phyloP scores from a whole-genome alignment of 2,888 invertebrate species.

The Oscheius sp. region DNA sequence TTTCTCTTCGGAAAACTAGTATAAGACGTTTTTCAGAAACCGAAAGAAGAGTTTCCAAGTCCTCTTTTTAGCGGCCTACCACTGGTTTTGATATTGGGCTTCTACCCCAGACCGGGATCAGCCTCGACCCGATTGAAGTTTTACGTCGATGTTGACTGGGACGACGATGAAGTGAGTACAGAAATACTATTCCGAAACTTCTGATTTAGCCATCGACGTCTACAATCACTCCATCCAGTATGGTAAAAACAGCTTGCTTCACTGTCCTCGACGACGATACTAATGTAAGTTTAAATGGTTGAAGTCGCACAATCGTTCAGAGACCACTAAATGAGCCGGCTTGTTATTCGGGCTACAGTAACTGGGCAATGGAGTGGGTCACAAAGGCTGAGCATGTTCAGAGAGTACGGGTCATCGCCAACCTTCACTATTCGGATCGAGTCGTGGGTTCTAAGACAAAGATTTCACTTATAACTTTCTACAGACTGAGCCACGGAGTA shows the following conservation, averaged over 20 bases:
- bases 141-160: slow-evolving; percentile 53
- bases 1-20: not conserved
- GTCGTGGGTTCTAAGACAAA: slow-evolving; percentile 36
- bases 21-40: slow-evolving; percentile 39
- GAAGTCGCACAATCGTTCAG: slow-evolving; percentile 19
- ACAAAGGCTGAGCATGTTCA: slow-evolving; percentile 41
- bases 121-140: slow-evolving; percentile 48
- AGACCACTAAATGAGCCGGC: slow-evolving; percentile 50
- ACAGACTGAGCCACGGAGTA: slow-evolving; percentile 51
- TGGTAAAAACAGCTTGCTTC: slow-evolving; percentile 42
- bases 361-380: slow-evolving; percentile 53
- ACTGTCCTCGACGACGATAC: slow-evolving; percentile 46
- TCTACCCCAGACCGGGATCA: slow-evolving; percentile 41
- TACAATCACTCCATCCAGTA: slow-evolving; percentile 30
- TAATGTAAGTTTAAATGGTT: slow-evolving; percentile 36
- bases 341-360: slow-evolving; percentile 43
- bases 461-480: not conserved
- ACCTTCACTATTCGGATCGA: slow-evolving; percentile 48
- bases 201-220: slow-evolving; percentile 37
- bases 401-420: slow-evolving; percentile 44
- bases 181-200: not conserved
- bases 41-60: slow-evolving; percentile 39
- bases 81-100: slow-evolving; percentile 44
- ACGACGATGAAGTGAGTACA: slow-evolving; percentile 31
- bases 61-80: slow-evolving; percentile 26